Conservation (phyloP, 2,888 invertebrate genomes). For the Ceraclea dissimilis region DNA sequence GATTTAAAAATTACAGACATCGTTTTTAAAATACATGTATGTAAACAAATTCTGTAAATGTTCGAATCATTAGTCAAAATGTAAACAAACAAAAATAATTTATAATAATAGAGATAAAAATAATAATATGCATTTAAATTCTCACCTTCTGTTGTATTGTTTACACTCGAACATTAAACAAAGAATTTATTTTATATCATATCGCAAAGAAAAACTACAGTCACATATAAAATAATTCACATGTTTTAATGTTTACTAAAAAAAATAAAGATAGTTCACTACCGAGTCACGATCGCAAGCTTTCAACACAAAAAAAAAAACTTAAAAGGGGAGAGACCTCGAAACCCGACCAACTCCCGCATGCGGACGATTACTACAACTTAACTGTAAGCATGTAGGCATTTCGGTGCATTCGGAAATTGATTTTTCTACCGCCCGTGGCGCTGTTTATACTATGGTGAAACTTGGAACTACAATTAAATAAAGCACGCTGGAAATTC, state of each 20-base stretch:
- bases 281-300: background rate
- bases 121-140: background rate
- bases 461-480: background rate
- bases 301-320: background rate
- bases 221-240: background rate
- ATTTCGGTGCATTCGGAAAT: constrained; percentile 1
- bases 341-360: background rate
- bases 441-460: background rate
- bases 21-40: no score
- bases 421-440: background rate
- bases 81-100: background rate
- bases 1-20: no score
- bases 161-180: background rate
- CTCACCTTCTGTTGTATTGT: background rate
- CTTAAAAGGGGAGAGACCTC: background rate
- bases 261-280: background rate
- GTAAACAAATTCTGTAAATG: no score
- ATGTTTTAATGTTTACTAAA: background rate
- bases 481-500: no score
- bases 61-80: background rate
- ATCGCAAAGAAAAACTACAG: background rate
- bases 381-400: background rate
- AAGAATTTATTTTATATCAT: background rate
- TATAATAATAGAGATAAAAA: background rate
- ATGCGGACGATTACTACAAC: background rate